Percentiles rank a stretch among this genome's conserved stretches.
phyloP scores from a whole-genome alignment of 2,797 vertebrate genomes.

The Schizopygopsis pylzovi region DNA sequence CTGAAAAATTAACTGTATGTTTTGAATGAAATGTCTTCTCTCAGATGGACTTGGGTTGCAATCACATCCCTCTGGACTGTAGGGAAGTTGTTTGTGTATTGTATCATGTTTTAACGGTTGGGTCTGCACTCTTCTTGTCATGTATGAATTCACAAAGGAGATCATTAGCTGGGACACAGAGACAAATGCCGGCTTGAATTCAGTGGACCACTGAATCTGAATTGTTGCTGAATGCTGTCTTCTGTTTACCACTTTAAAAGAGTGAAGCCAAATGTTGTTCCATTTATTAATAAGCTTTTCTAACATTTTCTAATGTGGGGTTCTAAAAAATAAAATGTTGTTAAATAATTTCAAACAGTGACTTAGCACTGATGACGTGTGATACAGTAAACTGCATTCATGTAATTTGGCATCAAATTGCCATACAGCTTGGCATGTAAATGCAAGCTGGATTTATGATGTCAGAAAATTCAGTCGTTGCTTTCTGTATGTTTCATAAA shows the following conservation, averaged over 20 bases:
- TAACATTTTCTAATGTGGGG: not conserved
- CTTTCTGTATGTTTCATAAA: not conserved
- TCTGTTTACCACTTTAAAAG: not conserved
- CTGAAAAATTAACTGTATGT: not conserved
- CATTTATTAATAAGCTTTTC: not conserved
- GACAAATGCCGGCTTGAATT: slow-evolving; percentile 26
- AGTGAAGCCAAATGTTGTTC: slow-evolving; percentile 1
- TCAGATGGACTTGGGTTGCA: slow-evolving; percentile 25
- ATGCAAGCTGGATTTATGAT: not conserved
- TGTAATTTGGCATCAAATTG: not conserved
- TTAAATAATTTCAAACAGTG: not conserved
- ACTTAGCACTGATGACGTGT: not conserved
- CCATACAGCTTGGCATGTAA: not conserved
- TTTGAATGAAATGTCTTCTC: slow-evolving; percentile 19
- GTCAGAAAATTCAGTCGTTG: not conserved
- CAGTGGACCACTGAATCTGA: slow-evolving; percentile 28
- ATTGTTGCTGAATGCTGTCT: slow-evolving; percentile 31
- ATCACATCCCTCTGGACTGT: not conserved
- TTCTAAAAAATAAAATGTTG: not conserved
- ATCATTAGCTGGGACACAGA: slow-evolving; percentile 67
- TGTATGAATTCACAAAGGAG: slow-evolving; percentile 72
- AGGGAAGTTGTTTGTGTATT: slow-evolving; percentile 37
- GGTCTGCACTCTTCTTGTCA: slow-evolving; percentile 66
- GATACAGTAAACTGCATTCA: not conserved
- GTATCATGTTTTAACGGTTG: slow-evolving; percentile 32